Conservation (phyloP, 2,113 vertebrate species). For the Etheostoma spectabile region DNA sequence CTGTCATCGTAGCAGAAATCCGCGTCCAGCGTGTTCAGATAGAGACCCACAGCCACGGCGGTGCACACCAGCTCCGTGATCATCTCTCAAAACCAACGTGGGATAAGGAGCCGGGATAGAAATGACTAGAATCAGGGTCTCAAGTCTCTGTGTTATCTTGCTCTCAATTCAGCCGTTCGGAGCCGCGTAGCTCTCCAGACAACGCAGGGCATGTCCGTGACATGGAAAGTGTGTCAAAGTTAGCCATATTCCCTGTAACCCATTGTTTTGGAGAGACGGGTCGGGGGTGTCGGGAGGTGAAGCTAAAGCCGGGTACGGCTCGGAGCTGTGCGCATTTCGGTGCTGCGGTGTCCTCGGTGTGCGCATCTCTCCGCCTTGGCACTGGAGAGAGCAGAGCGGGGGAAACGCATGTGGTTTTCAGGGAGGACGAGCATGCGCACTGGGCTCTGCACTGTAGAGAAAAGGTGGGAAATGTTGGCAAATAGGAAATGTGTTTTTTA, state of each 20-base stretch:
- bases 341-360: conserved; percentile 39
- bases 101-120: conserved; percentile 44
- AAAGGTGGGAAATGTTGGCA: conserved; percentile 13
- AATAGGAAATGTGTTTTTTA: not conserved
- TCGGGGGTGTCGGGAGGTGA: conserved; percentile 9
- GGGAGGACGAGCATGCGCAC: conserved; percentile 71
- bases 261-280: conserved; percentile 31
- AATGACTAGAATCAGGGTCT: conserved; percentile 45
- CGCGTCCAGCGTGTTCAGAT: conserved; percentile 92
- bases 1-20: conserved; percentile 99
- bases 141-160: conserved; percentile 57
- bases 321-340: conserved; percentile 52
- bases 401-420: conserved; percentile 70
- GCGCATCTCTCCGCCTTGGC: conserved; percentile 65
- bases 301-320: conserved; percentile 26
- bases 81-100: conserved; percentile 85
- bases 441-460: not conserved
- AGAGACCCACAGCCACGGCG: conserved; percentile 93
- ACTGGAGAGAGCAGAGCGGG: conserved; percentile 39
- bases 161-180: conserved; percentile 62
- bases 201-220: conserved; percentile 40
- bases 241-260: conserved; percentile 61
- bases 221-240: conserved; percentile 70
- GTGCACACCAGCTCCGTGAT: conserved; percentile 94
- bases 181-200: conserved; percentile 48